Evolutionary conservation across 2,797 vertebrate genomes (phyloP), one percentile per base, ranked within the genome.

Genomic region (Fringilla coelebs): DNA sequence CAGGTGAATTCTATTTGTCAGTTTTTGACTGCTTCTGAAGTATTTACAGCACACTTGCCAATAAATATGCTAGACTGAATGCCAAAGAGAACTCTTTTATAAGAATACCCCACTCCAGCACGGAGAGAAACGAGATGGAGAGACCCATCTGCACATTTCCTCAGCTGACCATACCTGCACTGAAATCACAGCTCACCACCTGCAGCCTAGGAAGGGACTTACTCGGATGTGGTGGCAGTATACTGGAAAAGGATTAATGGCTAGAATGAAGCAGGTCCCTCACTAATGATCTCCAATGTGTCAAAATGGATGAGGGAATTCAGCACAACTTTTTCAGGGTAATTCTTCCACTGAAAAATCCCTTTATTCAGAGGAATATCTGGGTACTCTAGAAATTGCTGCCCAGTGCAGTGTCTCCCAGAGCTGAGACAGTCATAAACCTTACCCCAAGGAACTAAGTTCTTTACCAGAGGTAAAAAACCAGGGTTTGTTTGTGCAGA

Each of bases 361-460:
- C 11, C 19, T 81, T 90, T 54, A 72, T 65, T 31, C 31, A 71
- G 32, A 80, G 18, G 18, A 55, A 54, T 9, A 41, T 10, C 22
- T 52, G 11, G 11, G 21, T 28, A 32, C 12, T 55, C 11, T 11
- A 84, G 41, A 82, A 82, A 18, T 19, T 49, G 9, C 51, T 86
- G n/a, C 19, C 20, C 20, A 43, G 19, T 38, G 41, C 1, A 4
- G 24, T 18, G 45, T 34, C 6, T 45, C 36, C 13, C 25, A 67
- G 49, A 80, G 6, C 19, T 52, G 8, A 84, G 41, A 4, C 43
- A 36, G 16, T 46, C 54, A 65, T 17, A 84, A 78, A 52, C 12
- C 3, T 9, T 75, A 54, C 5, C 2, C 13, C 0, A 0, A 20
- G 29, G n/a, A 86, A 22, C 1, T 7, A 66, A 34, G 7, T 51